Conservation (phyloP, 2,113 vertebrate genomes). For the Zosterops japonicus region DNA sequence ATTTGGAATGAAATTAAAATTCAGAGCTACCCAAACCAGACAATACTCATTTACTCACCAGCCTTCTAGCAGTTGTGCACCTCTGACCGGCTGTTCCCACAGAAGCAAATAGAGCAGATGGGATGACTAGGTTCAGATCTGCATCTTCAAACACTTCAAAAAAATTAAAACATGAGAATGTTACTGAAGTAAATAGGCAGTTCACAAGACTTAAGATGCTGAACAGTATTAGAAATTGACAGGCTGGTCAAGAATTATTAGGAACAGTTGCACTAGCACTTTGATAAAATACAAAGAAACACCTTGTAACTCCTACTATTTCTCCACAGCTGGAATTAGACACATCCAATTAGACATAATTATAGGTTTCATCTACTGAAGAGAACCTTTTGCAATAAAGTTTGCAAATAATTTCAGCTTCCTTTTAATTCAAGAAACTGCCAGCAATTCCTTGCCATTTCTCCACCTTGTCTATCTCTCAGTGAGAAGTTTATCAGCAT, state of each 20-base stretch:
- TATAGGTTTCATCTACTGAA: neutral
- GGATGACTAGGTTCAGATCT: constrained; percentile 90
- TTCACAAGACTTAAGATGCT: neutral
- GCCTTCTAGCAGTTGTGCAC: constrained; percentile 90
- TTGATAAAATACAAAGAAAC: neutral
- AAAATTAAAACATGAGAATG: neutral
- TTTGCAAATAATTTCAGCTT: neutral
- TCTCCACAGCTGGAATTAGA: neutral
- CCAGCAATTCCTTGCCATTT: neutral
- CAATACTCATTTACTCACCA: constrained; percentile 73
- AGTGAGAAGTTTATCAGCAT: neutral
- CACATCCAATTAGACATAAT: neutral
- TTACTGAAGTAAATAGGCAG: neutral
- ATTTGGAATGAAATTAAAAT: neutral
- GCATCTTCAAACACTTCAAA: constrained; percentile 90
- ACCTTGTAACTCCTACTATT: neutral
- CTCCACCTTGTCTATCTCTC: neutral
- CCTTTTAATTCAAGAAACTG: neutral
- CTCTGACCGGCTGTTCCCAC: constrained; percentile 96
- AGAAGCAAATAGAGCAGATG: constrained; percentile 89
- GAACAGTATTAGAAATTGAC: neutral
- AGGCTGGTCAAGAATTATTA: neutral
- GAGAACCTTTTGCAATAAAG: neutral
- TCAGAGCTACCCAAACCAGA: neutral
- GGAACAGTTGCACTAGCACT: neutral